These are phyloP conservation scores for Thymelicus sylvestris DNA, from an alignment of 2,888 invertebrate species.

Conservation along the genomic window DNA sequence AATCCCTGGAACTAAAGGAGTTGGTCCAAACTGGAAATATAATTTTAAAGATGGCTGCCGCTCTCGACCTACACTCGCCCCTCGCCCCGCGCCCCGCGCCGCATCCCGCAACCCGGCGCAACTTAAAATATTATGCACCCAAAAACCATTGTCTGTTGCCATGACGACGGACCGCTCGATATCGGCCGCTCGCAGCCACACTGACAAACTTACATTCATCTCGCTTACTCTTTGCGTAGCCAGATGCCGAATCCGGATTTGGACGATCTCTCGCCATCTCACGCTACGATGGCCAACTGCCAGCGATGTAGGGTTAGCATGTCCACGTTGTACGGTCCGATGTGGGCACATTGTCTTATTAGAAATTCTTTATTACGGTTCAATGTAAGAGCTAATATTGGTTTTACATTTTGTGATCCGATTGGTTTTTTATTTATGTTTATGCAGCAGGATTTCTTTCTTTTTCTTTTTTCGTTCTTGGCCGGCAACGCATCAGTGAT, in stretches of 20 bases:
- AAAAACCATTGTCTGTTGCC: conserved; percentile 84
- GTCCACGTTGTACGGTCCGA: conserved; percentile 53
- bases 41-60: conserved; percentile 84
- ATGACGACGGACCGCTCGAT: conserved; percentile 82
- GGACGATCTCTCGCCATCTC: conserved; percentile 64
- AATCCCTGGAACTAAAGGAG: conserved; percentile 70
- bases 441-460: too few relatives aligned
- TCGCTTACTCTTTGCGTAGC: conserved; percentile 73
- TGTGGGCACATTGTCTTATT: conserved; percentile 65
- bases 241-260: conserved; percentile 73
- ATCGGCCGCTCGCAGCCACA: conserved; percentile 66
- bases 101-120: conserved; percentile 67
- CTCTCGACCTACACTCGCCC: conserved; percentile 65
- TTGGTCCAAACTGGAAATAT: conserved; percentile 81
- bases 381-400: not conserved
- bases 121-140: conserved; percentile 86
- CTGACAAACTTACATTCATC: conserved; percentile 73
- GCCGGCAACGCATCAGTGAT: too few relatives aligned
- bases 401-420: conserved; percentile 14
- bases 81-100: conserved; percentile 59
- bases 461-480: too few relatives aligned
- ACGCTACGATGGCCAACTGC: conserved; percentile 74
- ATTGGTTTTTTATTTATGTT: conserved; percentile 6
- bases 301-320: conserved; percentile 76
- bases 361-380: conserved; percentile 61